Conservation (phyloP, 2,888 invertebrate species). For the Corythucha ciliata region DNA sequence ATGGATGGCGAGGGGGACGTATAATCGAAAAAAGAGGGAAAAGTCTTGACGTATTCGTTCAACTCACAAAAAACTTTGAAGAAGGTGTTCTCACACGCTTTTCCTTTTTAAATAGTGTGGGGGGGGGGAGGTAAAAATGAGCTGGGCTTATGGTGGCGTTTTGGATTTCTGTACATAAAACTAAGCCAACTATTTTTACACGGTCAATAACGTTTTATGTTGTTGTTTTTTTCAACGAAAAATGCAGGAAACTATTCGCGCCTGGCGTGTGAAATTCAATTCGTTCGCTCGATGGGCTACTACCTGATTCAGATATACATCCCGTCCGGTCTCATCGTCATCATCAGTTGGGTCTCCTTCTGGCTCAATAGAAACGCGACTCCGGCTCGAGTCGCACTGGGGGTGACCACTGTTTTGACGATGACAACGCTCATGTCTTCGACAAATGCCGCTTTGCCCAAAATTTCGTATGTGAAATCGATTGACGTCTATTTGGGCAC, state of each 20-base stretch:
- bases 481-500: constrained; percentile 96
- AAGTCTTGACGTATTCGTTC: too few relatives aligned
- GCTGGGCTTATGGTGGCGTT: too few relatives aligned
- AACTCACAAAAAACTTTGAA: too few relatives aligned
- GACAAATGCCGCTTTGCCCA: constrained; percentile 91
- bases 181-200: too few relatives aligned
- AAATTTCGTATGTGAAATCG: constrained; percentile 95
- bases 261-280: constrained; percentile 91
- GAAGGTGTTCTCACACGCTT: too few relatives aligned
- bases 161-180: too few relatives aligned
- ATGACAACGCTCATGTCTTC: constrained; percentile 97
- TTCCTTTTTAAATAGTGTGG: too few relatives aligned
- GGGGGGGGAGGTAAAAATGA: too few relatives aligned
- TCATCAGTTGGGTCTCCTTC: constrained; percentile 95
- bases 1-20: too few relatives aligned
- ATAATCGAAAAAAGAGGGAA: too few relatives aligned
- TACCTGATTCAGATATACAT: constrained; percentile 98
- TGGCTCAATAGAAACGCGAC: constrained; percentile 94
- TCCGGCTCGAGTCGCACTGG: constrained; percentile 84
- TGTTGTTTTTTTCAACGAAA: too few relatives aligned
- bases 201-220: too few relatives aligned
- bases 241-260: constrained; percentile 92
- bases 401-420: constrained; percentile 91
- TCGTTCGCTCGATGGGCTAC: constrained; percentile 96
- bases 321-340: constrained; percentile 92